Percentiles rank a stretch among this genome's conserved stretches.
Evolutionary conservation across 2,797 vertebrate species (phyloP).

Genomic region (Neosilurus mollespiculum): DNA sequence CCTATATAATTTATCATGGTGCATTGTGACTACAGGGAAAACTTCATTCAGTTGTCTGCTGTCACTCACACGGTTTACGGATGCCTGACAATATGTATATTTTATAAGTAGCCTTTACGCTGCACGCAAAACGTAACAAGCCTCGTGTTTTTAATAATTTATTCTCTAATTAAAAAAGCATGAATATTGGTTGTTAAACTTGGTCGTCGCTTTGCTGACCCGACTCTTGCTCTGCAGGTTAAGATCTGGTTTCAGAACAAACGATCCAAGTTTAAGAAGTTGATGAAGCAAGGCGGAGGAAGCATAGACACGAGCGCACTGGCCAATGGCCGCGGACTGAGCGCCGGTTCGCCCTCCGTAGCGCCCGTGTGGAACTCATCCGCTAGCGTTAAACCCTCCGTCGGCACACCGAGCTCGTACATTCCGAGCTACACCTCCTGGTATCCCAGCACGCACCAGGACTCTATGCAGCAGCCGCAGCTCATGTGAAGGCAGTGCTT

Average conservation of each 20-base stretch:
- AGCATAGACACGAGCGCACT: constrained; percentile 85
- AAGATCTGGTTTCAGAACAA: constrained; percentile 97
- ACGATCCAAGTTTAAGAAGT: constrained; percentile 91
- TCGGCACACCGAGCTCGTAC: constrained; percentile 86
- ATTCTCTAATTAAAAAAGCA: neutral
- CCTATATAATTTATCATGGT: neutral
- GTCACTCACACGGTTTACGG: neutral
- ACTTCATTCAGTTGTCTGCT: too few species aligned
- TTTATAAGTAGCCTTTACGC: neutral
- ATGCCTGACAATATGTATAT: neutral
- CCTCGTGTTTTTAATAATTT: neutral
- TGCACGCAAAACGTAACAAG: neutral
- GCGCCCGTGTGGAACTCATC: constrained; percentile 91
- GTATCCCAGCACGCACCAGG: constrained; percentile 95
- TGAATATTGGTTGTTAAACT: neutral
- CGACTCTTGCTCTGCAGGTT: constrained; percentile 71
- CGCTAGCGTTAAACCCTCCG: constrained; percentile 84
- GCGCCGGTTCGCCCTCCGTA: constrained; percentile 86
- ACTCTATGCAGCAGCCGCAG: constrained; percentile 98
- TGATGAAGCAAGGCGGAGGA: constrained; percentile 93
- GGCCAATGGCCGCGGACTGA: constrained; percentile 86
- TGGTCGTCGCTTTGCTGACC: constrained; percentile 17
- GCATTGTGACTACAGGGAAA: neutral
- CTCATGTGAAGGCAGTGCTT: constrained; percentile 85
- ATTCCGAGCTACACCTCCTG: constrained; percentile 98